phyloP scores from a whole-genome alignment of 2,797 vertebrate species.

The Ara ararauna region DNA sequence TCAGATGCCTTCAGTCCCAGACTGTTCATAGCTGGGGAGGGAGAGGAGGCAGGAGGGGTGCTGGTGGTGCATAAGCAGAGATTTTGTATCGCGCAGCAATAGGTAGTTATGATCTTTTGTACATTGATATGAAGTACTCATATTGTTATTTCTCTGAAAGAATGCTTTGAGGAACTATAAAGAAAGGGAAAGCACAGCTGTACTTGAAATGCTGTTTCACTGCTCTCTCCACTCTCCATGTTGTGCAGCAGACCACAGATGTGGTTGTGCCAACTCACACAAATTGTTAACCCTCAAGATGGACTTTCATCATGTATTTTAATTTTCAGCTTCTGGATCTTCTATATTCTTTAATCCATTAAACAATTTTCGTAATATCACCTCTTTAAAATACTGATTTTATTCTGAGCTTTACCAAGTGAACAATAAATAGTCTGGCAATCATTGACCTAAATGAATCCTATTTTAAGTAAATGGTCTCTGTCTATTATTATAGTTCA shows the following conservation, averaged over 20 bases:
- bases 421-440: slow-evolving; percentile 60
- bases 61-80: neutral
- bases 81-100: neutral
- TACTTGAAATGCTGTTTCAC: neutral
- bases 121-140: neutral
- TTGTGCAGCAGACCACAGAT: neutral
- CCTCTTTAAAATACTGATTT: slow-evolving; percentile 40
- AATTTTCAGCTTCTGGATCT: neutral
- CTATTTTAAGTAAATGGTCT: slow-evolving; percentile 67
- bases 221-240: neutral
- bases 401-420: slow-evolving; percentile 49
- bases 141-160: neutral
- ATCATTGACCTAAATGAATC: slow-evolving; percentile 64
- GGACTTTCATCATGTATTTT: neutral
- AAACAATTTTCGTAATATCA: neutral
- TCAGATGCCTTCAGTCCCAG: neutral
- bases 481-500: slow-evolving; percentile 60
- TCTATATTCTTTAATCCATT: neutral
- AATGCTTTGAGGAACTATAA: neutral
- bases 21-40: neutral
- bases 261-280: neutral
- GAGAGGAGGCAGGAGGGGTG: neutral
- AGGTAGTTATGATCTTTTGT: neutral
- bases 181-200: neutral
- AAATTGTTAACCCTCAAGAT: neutral